Percentiles rank a stretch among this genome's conserved stretches.
These are phyloP conservation scores for Tenthredo livida DNA, from an alignment of 2,888 invertebrate genomes.

Conservation along the genomic window DNA sequence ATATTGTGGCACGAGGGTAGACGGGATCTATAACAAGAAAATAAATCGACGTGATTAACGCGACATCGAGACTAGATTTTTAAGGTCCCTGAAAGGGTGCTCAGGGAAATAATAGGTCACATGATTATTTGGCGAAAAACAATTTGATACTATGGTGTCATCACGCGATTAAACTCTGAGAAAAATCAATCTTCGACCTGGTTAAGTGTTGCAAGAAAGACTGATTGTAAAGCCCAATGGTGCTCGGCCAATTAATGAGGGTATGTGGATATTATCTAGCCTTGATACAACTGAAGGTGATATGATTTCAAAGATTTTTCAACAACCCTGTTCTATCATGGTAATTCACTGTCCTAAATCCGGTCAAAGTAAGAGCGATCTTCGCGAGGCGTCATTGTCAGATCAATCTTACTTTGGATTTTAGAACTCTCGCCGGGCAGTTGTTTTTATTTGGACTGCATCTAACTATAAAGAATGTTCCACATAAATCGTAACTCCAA, in stretches of 20 bases:
- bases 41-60: neutral
- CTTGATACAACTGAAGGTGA: neutral
- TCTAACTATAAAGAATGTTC: neutral
- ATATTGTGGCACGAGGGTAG: conserved; percentile 56
- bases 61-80: neutral
- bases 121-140: neutral
- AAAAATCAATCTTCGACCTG: neutral
- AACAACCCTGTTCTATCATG: neutral
- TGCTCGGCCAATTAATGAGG: too few relatives aligned
- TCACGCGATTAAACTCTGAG: neutral
- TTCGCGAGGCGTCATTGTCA: neutral
- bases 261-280: too few relatives aligned
- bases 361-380: neutral
- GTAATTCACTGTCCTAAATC: neutral
- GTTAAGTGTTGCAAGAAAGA: neutral
- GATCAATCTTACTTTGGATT: neutral
- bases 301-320: neutral
- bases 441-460: neutral
- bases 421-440: neutral
- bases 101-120: neutral
- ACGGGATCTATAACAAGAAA: conserved; percentile 60
- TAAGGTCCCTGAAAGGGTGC: neutral
- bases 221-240: too few relatives aligned
- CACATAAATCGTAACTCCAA: neutral
- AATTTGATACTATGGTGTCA: neutral